Conservation (phyloP, 2,113 vertebrate species). For the Hydrochoerus hydrochaeris region DNA sequence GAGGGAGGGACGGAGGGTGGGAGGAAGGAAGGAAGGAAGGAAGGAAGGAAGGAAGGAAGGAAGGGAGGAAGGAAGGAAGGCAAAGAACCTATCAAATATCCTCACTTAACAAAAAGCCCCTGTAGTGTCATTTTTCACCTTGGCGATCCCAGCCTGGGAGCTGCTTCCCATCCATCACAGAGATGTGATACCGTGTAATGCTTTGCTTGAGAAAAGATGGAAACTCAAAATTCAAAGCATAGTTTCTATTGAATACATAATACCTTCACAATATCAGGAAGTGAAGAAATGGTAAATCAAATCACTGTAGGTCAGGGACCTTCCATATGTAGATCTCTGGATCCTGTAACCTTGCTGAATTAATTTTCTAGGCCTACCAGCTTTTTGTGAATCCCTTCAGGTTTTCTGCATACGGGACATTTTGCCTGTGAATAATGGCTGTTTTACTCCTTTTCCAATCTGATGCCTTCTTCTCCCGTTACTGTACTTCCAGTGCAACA, state of each 20-base stretch:
- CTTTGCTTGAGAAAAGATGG: neutral
- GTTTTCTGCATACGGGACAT: neutral
- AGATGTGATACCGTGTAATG: neutral
- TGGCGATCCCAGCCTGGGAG: neutral
- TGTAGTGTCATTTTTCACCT: neutral
- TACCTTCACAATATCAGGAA: neutral
- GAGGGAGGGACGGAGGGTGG: fast-evolving
- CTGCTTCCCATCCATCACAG: neutral
- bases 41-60: neutral
- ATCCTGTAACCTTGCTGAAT: neutral
- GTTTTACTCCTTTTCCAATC: neutral
- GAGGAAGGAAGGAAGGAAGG: too few species aligned
- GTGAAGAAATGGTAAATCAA: neutral
- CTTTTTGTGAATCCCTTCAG: constrained; percentile 16
- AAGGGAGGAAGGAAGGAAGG: neutral
- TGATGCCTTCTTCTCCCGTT: neutral
- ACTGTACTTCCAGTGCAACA: neutral
- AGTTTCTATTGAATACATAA: neutral
- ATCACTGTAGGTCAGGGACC: neutral
- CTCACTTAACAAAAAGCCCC: neutral
- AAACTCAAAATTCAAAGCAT: neutral
- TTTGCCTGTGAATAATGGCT: neutral
- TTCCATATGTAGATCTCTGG: neutral
- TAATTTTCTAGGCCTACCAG: neutral
- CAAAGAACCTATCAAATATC: neutral